Conservation (phyloP, 2,797 vertebrate species). For the Fringilla coelebs region DNA sequence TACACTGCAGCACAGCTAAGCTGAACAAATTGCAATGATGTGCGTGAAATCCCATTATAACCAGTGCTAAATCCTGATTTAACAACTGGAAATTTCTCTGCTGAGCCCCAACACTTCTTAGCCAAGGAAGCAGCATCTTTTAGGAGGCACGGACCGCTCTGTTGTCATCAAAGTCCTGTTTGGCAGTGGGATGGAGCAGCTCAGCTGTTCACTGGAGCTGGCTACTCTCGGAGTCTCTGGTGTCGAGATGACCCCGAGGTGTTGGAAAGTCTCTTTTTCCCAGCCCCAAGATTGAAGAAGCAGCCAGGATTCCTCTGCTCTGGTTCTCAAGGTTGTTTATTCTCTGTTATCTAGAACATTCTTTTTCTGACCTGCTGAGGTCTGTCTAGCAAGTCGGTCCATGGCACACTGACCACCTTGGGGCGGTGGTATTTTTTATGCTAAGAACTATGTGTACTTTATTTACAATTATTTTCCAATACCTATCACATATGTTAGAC, state of each 20-base stretch:
- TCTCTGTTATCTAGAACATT: background rate
- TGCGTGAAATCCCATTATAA: background rate
- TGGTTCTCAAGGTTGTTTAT: background rate
- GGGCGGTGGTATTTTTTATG: too few species aligned
- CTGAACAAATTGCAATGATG: background rate
- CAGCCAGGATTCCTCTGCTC: background rate
- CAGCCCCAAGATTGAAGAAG: background rate
- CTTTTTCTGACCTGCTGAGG: too few species aligned
- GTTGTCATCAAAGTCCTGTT: accelerated
- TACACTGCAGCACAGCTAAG: background rate
- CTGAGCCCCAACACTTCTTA: accelerated
- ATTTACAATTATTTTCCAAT: too few species aligned
- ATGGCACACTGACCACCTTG: accelerated
- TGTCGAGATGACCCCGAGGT: background rate
- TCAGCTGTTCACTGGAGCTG: background rate
- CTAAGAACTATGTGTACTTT: accelerated
- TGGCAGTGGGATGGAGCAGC: background rate
- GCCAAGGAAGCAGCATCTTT: background rate
- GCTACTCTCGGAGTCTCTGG: background rate
- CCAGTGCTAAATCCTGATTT: background rate
- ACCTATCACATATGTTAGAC: too few species aligned
- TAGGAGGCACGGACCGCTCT: accelerated
- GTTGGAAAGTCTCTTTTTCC: background rate
- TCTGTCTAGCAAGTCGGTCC: accelerated
- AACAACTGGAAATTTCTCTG: background rate